Conservation (phyloP, 2,797 vertebrate species). For the Podarcis lilfordi region DNA sequence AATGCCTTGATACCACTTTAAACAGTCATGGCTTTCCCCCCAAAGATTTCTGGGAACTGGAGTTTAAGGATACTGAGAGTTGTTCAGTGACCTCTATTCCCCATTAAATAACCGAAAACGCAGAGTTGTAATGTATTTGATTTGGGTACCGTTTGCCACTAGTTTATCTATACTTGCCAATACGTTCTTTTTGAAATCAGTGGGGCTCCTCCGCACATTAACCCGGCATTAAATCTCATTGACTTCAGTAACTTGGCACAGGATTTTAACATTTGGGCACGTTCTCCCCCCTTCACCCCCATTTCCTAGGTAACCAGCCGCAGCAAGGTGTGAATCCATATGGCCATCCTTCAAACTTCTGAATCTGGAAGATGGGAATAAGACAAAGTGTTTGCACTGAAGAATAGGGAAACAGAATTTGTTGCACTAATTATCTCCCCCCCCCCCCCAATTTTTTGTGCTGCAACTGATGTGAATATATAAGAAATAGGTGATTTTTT, state of each 20-base stretch:
- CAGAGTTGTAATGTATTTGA: background rate
- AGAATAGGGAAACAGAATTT: constrained; percentile 54
- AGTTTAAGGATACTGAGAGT: too few relatives aligned
- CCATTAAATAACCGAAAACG: too few relatives aligned
- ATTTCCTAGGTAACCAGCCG: constrained; percentile 75
- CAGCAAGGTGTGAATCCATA: constrained; percentile 76
- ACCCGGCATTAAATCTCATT: background rate
- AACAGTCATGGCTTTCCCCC: too few relatives aligned
- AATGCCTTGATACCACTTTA: too few relatives aligned
- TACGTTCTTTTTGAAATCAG: background rate
- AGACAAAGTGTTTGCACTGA: constrained; percentile 65
- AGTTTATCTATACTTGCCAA: background rate
- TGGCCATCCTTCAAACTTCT: constrained; percentile 75
- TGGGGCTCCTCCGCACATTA: background rate
- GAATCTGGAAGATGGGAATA: constrained; percentile 38
- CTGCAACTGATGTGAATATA: constrained; percentile 60
- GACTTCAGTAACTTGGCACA: background rate
- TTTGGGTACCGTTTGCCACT: background rate
- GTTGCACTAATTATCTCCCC: constrained; percentile 52
- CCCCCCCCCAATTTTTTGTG: constrained; percentile 48
- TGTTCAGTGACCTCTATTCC: too few relatives aligned
- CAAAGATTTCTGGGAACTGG: too few relatives aligned
- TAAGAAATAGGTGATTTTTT: constrained; percentile 47
- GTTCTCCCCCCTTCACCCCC: constrained; percentile 46
- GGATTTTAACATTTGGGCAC: background rate